Base-by-base conservation (phyloP, 37 sponge, comb jelly and placozoan genomes). In the Chondrilla cf. caribensis region DNA sequence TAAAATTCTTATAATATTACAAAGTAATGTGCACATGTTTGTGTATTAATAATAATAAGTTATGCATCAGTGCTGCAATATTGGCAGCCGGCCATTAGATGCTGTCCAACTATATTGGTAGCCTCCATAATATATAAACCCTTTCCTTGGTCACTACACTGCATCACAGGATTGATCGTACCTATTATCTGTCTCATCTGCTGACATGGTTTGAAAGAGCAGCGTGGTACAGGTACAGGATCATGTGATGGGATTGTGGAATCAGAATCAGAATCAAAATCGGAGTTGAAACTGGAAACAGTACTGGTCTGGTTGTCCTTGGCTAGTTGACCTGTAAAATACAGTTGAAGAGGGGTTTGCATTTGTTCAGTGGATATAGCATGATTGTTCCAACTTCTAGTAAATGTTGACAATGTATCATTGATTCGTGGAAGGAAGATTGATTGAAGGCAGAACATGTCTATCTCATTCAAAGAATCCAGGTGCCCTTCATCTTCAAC, bases 331-430 rank as follows among this genome's bases (percentile, higher is more conserved):
- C 76, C 44, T 2, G 42, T 37, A 3, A 68, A 19, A 26, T 47
- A 82, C 36, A 82, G 71, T 31, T 82, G 83, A 1, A 36, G 9
- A 26, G 66, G 81, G 35, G 81, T 54, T 81, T 9, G 67, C 37
- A 35, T 65, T 14, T 39, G 43, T 70, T 67, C 71, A 6, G 83
- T 82, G 25, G 83, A 82, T 5, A 82, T 0, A 36, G 70, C 21
- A 82, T 82, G 83, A 29, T 82, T 67, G 57, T 82, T 82, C 83
- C 83, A 82, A 37, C 38, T 47, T 26, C 0, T 26, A 17, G 58
- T 44, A 59, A 82, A 82, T 33, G 44, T 68, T 0, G 32, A 5
- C 2, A 82, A 33, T 41, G 25, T 40, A 5, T 44, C 9, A 36
- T 82, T 82, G 2, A 82, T 82, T 8, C 57, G 32, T 18, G 57